phyloP scores from a whole-genome alignment of 2,888 invertebrate species.

The Drosophila picticornis region DNA sequence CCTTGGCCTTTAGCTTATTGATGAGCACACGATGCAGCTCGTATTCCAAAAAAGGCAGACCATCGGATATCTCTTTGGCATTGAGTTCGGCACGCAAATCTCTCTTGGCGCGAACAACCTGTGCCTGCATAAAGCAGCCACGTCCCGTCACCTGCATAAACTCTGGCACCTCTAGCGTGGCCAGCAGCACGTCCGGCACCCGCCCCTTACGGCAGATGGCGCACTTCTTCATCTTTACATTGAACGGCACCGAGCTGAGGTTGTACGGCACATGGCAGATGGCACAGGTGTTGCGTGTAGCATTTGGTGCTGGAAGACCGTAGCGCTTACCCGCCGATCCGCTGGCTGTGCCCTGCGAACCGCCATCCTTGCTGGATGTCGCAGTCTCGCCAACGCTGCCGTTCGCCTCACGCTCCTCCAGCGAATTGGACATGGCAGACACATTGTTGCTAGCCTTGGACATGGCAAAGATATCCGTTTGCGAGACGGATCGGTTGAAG shows the following conservation, averaged over 20 bases:
- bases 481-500: conserved; percentile 84
- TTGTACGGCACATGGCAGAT: conserved; percentile 94
- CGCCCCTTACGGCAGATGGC: conserved; percentile 90
- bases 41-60: conserved; percentile 97
- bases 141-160: conserved; percentile 90
- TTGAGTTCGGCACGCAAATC: conserved; percentile 93
- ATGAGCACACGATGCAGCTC: conserved; percentile 96
- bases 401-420: conserved; percentile 86
- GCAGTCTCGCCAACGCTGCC: conserved; percentile 60
- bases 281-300: conserved; percentile 74
- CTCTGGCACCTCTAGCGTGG: conserved; percentile 94
- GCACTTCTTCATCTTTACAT: conserved; percentile 91
- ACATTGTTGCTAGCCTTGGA: conserved; percentile 58
- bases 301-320: conserved; percentile 60
- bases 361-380: conserved; percentile 66
- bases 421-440: conserved; percentile 86
- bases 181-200: conserved; percentile 95
- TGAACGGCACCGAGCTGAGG: conserved; percentile 89
- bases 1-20: conserved; percentile 96
- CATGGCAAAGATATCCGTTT: conserved; percentile 80
- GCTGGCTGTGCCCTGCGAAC: conserved; percentile 62
- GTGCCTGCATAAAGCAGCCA: conserved; percentile 89
- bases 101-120: conserved; percentile 91
- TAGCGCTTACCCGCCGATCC: conserved; percentile 60
- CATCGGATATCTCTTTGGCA: conserved; percentile 97